Evolutionary conservation across 2,797 vertebrate species (phyloP).

Genomic region (Mallotus villosus): DNA sequence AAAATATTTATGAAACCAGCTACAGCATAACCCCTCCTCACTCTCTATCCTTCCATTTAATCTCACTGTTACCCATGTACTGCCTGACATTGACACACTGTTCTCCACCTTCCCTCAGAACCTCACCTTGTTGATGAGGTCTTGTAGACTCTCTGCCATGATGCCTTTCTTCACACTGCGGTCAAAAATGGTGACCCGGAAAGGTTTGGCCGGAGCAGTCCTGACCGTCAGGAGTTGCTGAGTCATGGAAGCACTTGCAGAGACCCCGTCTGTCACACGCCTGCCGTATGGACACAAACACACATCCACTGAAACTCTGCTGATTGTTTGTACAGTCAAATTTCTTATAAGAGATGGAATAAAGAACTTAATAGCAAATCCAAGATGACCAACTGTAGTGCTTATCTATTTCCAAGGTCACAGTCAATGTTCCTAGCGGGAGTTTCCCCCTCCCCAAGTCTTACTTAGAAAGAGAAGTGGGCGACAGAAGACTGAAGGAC

Average conservation of each 20-base stretch:
- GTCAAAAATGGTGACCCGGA: conserved; percentile 78
- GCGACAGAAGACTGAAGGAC: conserved; percentile 83
- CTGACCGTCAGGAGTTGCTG: conserved; percentile 78
- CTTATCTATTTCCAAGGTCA: not conserved
- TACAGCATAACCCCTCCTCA: not conserved
- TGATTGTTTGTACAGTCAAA: not conserved
- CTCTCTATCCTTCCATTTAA: not conserved
- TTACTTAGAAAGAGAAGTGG: conserved; percentile 87
- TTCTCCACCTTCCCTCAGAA: too few relatives aligned
- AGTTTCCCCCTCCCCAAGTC: conserved; percentile 26
- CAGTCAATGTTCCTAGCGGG: not conserved
- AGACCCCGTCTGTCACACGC: conserved; percentile 70
- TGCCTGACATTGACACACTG: not conserved
- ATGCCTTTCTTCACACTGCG: conserved; percentile 88
- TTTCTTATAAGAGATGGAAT: not conserved
- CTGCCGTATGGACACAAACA: conserved; percentile 38
- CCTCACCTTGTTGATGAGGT: conserved; percentile 83
- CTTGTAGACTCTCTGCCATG: conserved; percentile 75
- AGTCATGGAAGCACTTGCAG: conserved; percentile 80
- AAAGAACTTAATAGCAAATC: not conserved
- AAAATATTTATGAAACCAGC: not conserved
- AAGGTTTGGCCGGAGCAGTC: conserved; percentile 68
- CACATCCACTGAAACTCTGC: not conserved
- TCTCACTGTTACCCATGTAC: not conserved
- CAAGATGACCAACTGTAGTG: not conserved